Conservation (phyloP, 2,113 vertebrate genomes). For the Hymenochirus boettgeri region DNA sequence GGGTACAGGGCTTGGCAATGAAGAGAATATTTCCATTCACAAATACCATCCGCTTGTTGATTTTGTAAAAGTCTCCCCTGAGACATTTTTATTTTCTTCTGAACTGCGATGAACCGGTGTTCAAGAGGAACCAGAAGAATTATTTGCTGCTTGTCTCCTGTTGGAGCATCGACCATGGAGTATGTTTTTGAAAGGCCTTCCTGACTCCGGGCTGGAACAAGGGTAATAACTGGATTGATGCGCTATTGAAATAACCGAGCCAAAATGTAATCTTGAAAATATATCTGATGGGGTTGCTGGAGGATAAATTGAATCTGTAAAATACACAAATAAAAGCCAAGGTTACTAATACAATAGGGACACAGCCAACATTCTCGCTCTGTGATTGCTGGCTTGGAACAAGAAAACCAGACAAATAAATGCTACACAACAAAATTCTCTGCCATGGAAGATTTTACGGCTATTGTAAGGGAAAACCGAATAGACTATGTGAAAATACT, state of each 20-base stretch:
- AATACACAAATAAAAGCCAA: conserved; percentile 49
- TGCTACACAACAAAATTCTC: too few species aligned
- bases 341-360: conserved; percentile 20
- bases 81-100: conserved; percentile 52
- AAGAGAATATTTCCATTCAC: conserved; percentile 74
- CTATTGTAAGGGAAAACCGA: too few species aligned
- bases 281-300: conserved; percentile 81
- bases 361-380: too few species aligned
- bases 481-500: too few species aligned
- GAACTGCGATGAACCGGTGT: conserved; percentile 50
- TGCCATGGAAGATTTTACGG: too few species aligned
- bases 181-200: conserved; percentile 92
- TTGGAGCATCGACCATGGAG: conserved; percentile 74
- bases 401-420: too few species aligned
- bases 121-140: conserved; percentile 62
- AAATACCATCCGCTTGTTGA: conserved; percentile 68
- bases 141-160: conserved; percentile 53
- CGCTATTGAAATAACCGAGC: conserved; percentile 98
- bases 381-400: too few species aligned
- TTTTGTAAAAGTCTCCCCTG: conserved; percentile 67
- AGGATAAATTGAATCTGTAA: conserved; percentile 90
- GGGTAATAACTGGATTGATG: conserved; percentile 98
- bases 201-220: conserved; percentile 91
- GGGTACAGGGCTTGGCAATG: conserved; percentile 45
- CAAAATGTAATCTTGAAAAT: conserved; percentile 98